Conservation (phyloP, 2,888 invertebrate species). For the Drosophila glabriapex region DNA sequence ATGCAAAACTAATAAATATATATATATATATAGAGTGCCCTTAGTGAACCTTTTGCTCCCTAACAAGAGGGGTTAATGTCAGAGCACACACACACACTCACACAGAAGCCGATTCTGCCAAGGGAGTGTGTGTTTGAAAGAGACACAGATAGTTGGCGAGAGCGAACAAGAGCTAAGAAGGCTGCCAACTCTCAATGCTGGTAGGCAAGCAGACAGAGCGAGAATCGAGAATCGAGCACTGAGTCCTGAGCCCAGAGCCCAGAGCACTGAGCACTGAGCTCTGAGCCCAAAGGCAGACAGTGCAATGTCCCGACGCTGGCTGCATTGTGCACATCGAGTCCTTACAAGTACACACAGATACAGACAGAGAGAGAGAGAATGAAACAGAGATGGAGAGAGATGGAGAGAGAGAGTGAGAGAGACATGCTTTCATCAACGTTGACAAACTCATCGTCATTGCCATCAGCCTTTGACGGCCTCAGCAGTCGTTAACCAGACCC, state of each 20-base stretch:
- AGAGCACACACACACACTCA: constrained; percentile 18
- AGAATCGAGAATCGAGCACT: not conserved
- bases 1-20: constrained; percentile 66
- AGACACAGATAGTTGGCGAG: constrained; percentile 17
- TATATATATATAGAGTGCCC: constrained; percentile 28
- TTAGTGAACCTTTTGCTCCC: constrained; percentile 34
- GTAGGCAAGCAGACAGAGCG: constrained; percentile 46
- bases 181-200: constrained; percentile 49
- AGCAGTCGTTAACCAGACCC: constrained; percentile 51
- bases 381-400: constrained; percentile 14
- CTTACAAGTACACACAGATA: constrained; percentile 71
- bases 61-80: constrained; percentile 47
- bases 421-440: constrained; percentile 78
- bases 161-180: constrained; percentile 33
- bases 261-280: constrained; percentile 7
- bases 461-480: constrained; percentile 43
- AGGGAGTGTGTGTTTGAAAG: constrained; percentile 10
- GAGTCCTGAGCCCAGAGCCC: not conserved
- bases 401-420: not conserved
- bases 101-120: constrained; percentile 3
- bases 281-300: constrained; percentile 56
- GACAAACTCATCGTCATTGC: constrained; percentile 71
- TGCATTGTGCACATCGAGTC: constrained; percentile 65
- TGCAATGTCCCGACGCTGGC: constrained; percentile 75
- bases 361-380: constrained; percentile 15